Base-by-base conservation (phyloP, 2,797 vertebrate genomes). In the Luscinia luscinia region DNA sequence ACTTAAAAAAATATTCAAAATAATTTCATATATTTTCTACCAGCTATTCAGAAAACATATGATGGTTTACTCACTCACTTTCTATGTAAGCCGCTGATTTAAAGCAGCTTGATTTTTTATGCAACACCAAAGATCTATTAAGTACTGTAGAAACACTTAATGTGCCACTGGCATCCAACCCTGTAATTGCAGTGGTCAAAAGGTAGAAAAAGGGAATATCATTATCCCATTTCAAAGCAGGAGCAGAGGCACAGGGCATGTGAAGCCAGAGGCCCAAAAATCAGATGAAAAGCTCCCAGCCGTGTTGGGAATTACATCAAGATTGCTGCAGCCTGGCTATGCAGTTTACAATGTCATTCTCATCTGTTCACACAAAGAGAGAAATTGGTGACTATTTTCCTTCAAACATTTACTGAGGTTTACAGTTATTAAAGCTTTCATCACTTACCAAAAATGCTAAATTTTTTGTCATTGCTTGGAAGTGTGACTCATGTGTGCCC, bases 191-290 rank as follows among this genome's bases (percentile, higher is more conserved):
- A 63, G 69, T 3, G 59, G 92, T 88, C 93, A 96, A 84, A 95
- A 91, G 58, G 51, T 74, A 86, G 43, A 49, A 82, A 83, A 85
- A 89, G 68, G 89, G 87, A 93, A 75, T 89, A 93, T 95, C 84
- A 92, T 95, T 92, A 95, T 76, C 73, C 69, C 73, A 69, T 94
- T 95, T 94, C 84, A 93, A 92, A 93, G 84, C 9, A 78, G 84
- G 58, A 89, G 84, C 48, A 85, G 46, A 91, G 21, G 27, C 66
- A 93, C 43, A 88, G 91, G 84, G 73, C 79, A 88, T 11, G 58
- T 45, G 69, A 89, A 94, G 92, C 89, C 90, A 92, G 92, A 92
- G 87, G 91, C 82, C 80, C 73, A 12, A 91, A 94, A 92, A 68
- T 84, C 87, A 78, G 58, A 73, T 63, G 69, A 91, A 95, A 95